Conservation (phyloP, 2,113 vertebrate genomes). For the Campylomormyrus numenius region DNA sequence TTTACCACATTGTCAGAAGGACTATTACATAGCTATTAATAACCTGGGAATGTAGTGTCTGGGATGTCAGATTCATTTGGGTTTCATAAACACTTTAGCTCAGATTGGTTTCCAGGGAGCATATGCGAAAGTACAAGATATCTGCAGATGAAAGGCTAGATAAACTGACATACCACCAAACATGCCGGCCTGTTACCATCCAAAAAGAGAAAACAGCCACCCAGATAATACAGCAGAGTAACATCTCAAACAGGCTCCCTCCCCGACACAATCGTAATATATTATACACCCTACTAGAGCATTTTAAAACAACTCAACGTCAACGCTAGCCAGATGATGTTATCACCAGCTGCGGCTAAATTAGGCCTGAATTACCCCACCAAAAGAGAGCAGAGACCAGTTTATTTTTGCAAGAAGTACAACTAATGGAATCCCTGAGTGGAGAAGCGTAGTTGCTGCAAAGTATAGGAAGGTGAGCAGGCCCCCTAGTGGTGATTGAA, state of each 20-base stretch:
- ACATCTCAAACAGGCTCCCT: background rate
- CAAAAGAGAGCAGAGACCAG: background rate
- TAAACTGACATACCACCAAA: constrained; percentile 1
- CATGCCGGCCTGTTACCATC: background rate
- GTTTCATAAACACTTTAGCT: constrained; percentile 12
- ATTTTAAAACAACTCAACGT: background rate
- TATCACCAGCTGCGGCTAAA: background rate
- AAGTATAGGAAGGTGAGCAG: constrained; percentile 6
- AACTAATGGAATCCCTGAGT: background rate
- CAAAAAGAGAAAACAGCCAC: background rate
- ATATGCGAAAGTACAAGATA: background rate
- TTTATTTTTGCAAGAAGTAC: background rate
- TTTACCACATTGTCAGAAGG: constrained; percentile 6
- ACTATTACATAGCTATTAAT: constrained; percentile 3
- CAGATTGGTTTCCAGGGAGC: background rate
- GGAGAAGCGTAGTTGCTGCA: background rate
- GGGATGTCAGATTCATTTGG: constrained; percentile 14
- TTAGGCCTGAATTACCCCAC: background rate
- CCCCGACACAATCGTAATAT: background rate
- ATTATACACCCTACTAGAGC: background rate
- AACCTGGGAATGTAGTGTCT: constrained; percentile 1
- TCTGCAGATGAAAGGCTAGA: background rate
- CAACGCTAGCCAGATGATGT: background rate
- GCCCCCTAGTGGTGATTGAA: constrained; percentile 45
- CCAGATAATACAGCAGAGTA: background rate